Evolutionary conservation across 1,140 invertebrate genomes (phyloP).

Genomic region (Helicoverpa zea): DNA sequence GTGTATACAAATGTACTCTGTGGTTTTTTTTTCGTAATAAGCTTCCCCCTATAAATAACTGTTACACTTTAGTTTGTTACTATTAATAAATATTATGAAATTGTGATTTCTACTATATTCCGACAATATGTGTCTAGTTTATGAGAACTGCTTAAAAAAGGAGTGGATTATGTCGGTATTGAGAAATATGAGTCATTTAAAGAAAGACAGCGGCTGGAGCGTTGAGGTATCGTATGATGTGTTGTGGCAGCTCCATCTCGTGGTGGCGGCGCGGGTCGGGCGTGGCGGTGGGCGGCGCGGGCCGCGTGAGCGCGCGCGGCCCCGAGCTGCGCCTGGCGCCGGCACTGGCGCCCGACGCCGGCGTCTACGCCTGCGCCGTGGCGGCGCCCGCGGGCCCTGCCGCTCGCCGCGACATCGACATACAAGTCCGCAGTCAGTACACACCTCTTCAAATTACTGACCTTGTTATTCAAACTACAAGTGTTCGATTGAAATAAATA

Average conservation of each 20-base stretch:
- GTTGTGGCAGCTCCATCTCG: conserved; percentile 62
- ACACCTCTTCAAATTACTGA: neutral
- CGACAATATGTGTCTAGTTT: too few relatives aligned
- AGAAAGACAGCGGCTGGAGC: too few relatives aligned
- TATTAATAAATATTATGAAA: too few relatives aligned
- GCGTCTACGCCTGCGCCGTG: conserved; percentile 94
- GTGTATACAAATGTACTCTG: too few relatives aligned
- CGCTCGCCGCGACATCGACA: conserved; percentile 89
- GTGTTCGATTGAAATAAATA: neutral
- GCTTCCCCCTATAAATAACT: too few relatives aligned
- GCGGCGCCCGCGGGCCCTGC: conserved; percentile 90
- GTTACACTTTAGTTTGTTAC: too few relatives aligned
- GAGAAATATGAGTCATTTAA: too few relatives aligned
- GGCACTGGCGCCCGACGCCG: conserved; percentile 89
- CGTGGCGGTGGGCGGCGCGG: conserved; percentile 57
- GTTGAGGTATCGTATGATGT: neutral
- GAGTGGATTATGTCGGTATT: too few relatives aligned
- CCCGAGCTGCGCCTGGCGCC: conserved; percentile 91
- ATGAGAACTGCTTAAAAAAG: too few relatives aligned
- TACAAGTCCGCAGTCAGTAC: conserved; percentile 92
- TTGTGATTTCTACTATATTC: too few relatives aligned
- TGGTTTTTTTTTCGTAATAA: too few relatives aligned
- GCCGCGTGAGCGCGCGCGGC: conserved; percentile 68
- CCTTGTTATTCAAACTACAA: too few relatives aligned
- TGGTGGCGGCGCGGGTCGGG: conserved; percentile 68